Percentiles rank a stretch among this genome's conserved stretches.
Evolutionary conservation across 2,888 invertebrate genomes (phyloP).

Genomic region (Lasius platythorax): DNA sequence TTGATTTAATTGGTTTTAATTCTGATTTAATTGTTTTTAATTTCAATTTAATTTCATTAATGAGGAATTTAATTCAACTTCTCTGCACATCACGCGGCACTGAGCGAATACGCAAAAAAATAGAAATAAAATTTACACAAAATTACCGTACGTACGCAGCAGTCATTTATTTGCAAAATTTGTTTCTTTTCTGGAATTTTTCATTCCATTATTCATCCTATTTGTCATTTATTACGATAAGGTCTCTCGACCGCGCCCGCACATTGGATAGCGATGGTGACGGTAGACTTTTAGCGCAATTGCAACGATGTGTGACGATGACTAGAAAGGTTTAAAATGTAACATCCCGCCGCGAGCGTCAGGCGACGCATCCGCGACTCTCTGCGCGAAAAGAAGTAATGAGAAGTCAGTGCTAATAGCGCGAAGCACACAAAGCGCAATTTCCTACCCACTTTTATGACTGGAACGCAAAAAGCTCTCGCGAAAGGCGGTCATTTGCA

Average conservation of each 20-base stretch:
- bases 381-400: constrained; percentile 50
- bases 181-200: neutral
- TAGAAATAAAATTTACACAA: neutral
- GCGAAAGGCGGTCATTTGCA: constrained; percentile 15
- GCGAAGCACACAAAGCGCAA: constrained; percentile 37
- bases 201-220: constrained; percentile 6
- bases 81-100: neutral
- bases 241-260: neutral
- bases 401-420: constrained; percentile 49
- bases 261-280: neutral
- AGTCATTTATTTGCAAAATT: constrained; percentile 12
- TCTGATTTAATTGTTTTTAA: constrained; percentile 3
- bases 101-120: neutral
- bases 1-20: constrained; percentile 3
- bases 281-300: constrained; percentile 20
- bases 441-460: constrained; percentile 32
- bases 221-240: constrained; percentile 28
- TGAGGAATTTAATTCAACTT: constrained; percentile 20
- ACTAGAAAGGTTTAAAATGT: constrained; percentile 37
- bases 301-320: constrained; percentile 14
- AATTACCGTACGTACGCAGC: constrained; percentile 11
- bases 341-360: constrained; percentile 15
- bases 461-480: constrained; percentile 33
- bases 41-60: constrained; percentile 13
- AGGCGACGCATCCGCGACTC: constrained; percentile 30